Base-by-base conservation (phyloP, 2,797 vertebrate species). In the Cyprinella venusta region DNA sequence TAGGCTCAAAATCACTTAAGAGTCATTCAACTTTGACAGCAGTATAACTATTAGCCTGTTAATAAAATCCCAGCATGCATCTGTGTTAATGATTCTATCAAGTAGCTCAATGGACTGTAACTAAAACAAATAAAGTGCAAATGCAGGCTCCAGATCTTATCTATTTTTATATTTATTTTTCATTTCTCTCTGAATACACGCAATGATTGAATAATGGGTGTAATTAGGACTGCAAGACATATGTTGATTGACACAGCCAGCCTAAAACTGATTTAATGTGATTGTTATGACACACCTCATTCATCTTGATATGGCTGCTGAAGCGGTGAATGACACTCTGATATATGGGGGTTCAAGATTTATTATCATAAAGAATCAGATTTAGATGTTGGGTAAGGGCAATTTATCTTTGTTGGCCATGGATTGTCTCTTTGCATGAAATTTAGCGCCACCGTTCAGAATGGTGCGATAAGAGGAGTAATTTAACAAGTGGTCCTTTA, bases 61-160 rank as follows among this genome's bases (percentile, higher is more conserved):
- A 94, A 94, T 93, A 91, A 94, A 90, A 87, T 94, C 93, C 91
- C 92, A 92, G 91, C 89, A 90, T 90, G 91, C 65, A 91, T 90
- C 85, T 85, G 81, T 92, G 92, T 91, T 93, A 94, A 94, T 94
- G 92, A 93, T 93, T 93, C 91, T 89, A 93, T 93, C 92, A 91
- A 92, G 86, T 91, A 91, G 91, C 88, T 90, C 93, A 94, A 94
- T 91, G 90, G 92, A 91, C 93, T 92, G 92, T 90, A 91, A 93
- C 92, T 93, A 94, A 95, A 93, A 91, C 87, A 87, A 89, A 88
- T 83, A 74, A 86, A 91, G 89, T 88, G 87, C 85, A 89, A 87
- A 77, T 88, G 78, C 76, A 86, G 84, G 87, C 80, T 85, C 85
- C 84, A 86, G 83, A 87, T 91, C 90, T 86, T 89, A 90, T 93